Conservation (phyloP, 2,888 invertebrate species). For the Eumacrocentrus americanus region DNA sequence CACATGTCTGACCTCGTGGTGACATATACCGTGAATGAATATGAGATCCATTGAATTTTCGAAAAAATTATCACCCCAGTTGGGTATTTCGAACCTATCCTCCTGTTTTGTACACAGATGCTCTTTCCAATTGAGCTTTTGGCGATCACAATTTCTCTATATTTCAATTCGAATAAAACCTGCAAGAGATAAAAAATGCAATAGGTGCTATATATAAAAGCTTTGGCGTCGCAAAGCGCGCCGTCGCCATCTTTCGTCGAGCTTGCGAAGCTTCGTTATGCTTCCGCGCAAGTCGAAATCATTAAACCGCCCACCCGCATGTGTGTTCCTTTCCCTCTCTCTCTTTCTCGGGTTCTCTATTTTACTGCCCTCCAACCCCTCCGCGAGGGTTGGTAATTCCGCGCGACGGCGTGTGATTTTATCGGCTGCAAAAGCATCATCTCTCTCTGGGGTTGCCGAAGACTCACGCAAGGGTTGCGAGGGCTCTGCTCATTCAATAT, state of each 20-base stretch:
- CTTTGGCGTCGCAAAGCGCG: conserved; percentile 24
- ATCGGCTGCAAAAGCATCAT: conserved; percentile 51
- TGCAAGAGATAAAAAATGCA: not conserved
- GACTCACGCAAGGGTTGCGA: conserved; percentile 12
- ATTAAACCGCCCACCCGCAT: conserved; percentile 34
- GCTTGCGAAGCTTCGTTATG: conserved; percentile 35
- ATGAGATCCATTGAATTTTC: too few relatives aligned
- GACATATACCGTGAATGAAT: too few relatives aligned
- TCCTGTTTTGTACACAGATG: too few relatives aligned
- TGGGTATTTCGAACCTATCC: too few relatives aligned
- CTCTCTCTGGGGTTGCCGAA: conserved; percentile 9
- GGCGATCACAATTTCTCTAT: too few relatives aligned
- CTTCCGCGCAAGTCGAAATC: conserved; percentile 34
- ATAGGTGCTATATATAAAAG: not conserved
- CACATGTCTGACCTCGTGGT: too few relatives aligned
- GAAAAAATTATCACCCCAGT: too few relatives aligned
- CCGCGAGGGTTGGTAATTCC: conserved; percentile 34
- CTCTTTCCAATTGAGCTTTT: too few relatives aligned
- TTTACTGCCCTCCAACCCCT: conserved; percentile 1
- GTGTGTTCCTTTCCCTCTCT: not conserved
- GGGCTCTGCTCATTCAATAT: conserved; percentile 12
- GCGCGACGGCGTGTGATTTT: conserved; percentile 47
- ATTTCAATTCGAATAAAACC: too few relatives aligned
- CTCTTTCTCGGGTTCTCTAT: not conserved
- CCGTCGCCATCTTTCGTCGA: conserved; percentile 51